Conservation (phyloP, 2,113 vertebrate genomes). For the Semicossyphus pulcher region DNA sequence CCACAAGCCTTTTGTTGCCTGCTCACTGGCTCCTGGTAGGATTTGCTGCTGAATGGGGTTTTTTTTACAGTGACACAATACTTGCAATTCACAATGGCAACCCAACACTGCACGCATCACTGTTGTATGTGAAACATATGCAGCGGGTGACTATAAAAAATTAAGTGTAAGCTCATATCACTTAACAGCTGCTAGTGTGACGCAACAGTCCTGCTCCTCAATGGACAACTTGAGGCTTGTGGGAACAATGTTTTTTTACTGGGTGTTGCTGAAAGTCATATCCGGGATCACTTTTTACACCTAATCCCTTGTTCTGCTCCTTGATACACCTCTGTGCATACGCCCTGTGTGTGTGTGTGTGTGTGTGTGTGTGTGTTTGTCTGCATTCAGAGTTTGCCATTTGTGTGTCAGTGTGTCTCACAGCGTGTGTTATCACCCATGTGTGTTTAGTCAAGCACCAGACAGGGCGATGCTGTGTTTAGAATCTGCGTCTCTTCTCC, state of each 20-base stretch:
- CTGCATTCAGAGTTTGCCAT: slow-evolving; percentile 43
- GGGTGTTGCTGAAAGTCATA: slow-evolving; percentile 73
- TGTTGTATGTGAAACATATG: slow-evolving; percentile 80
- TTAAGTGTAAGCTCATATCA: slow-evolving; percentile 85
- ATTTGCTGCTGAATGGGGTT: slow-evolving; percentile 81
- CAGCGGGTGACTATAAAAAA: slow-evolving; percentile 81
- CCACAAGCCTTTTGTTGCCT: slow-evolving; percentile 70
- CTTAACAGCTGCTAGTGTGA: slow-evolving; percentile 83
- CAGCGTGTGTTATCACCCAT: slow-evolving; percentile 56
- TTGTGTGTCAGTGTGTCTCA: slow-evolving; percentile 48
- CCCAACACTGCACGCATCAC: slow-evolving; percentile 81
- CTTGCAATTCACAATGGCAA: slow-evolving; percentile 84
- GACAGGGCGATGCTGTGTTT: slow-evolving; percentile 57
- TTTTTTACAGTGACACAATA: slow-evolving; percentile 83
- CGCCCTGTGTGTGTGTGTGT: slow-evolving; percentile 38
- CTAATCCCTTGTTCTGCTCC: slow-evolving; percentile 71
- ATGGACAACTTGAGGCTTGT: slow-evolving; percentile 79
- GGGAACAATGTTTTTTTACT: slow-evolving; percentile 75
- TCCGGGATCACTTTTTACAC: slow-evolving; percentile 73
- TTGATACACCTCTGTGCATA: slow-evolving; percentile 65
- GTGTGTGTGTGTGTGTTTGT: too few relatives aligned
- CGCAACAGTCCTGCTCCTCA: slow-evolving; percentile 62
- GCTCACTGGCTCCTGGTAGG: slow-evolving; percentile 83
- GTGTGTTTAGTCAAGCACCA: slow-evolving; percentile 67
- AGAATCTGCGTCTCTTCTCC: slow-evolving; percentile 72